Base-by-base conservation (phyloP, 2,888 invertebrate species). In the Mesorhabditis belari region DNA sequence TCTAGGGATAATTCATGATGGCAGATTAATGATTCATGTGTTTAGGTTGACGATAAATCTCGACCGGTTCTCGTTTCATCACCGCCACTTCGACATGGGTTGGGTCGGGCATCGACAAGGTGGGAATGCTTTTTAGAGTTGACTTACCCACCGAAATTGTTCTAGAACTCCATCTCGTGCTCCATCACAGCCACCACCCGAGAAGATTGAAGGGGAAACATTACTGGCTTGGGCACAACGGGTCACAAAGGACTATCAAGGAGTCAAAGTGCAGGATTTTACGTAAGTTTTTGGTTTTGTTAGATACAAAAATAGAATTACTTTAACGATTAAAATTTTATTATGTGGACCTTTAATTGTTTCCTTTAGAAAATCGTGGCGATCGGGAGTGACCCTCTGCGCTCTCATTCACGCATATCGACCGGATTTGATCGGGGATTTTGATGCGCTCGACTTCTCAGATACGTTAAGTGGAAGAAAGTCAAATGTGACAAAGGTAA, bases 401-500 rank as follows among this genome's bases (percentile, higher is more conserved):
- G 78, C 80, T 5, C 63, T 80, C 26, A 60, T 80, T 12, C 77
- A 80, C 62, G 69, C 73, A 23, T 76, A 76, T 55, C 69, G 70
- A 6, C 69, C 71, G 1, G 70, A 73, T 23, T 57, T 77, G 6
- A 70, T 75, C 52, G 74, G 73, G 5, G 70, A 70, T 28, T 75
- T 66, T 53, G 66, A 65, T 4, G 21, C 55, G 2, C 56, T 77
- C 9, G 75, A 77, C 50, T 69, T 74, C 52, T 73, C 74, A 2
- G 69, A 74, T 23, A 65, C 71, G 9, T 52, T 69, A 53, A 56
- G 59, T n/a, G 72, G 75, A 6, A 63, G 68, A 28, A 72, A 66
- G 55, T 60, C 57, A 23, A 79, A 79, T 54, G 60, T 73, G 17
- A 63, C 55, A 19, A 68, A 65, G 62, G 64, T 62, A 6, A 4